Evolutionary conservation across 2,797 vertebrate species (phyloP), one percentile per base, ranked within the genome.

Genomic region (Cyclura pinguis): DNA sequence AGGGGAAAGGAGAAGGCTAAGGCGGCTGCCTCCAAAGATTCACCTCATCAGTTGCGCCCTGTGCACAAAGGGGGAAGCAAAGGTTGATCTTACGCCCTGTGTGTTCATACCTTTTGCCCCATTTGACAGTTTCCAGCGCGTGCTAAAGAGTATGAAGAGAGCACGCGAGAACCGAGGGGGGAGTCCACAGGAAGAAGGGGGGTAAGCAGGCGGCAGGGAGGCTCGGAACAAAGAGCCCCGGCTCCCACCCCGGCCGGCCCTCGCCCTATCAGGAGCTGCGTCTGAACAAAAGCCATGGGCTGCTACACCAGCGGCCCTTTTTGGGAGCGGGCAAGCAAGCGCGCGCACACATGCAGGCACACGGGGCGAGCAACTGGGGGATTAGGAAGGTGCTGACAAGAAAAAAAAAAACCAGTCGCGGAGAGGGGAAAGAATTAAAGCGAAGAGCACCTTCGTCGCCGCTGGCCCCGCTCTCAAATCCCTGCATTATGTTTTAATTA

Each of bases 1-100:
- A 16, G 3, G 67, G 6, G 77, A 80, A 83, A 89, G 72, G 91
- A 92, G 88, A 87, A 91, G 89, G 91, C 83, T 88, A 84, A 83
- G 84, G 69, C 91, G 78, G 89, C 84, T 5, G 88, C 9, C 73
- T 69, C n/a, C 27, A 10, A 50, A 77, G 57, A 91, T 77, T 24
- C 13, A 32, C 57, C 89, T 20, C 32, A 10, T 10, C 27, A 1
- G 24, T 57, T 82, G 38, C 9, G 47, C 78, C 20, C 27, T 47
- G 12, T 16, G 27, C 73, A 73, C 76, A 89, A 91, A 78, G 89
- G 89, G 57, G 7, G 50, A 74, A 18, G 69, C 24, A 38, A 35
- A 38, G 6, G 32, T 35, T 82, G 78, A 64, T 32, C 38, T 42
- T 69, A 14, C 38, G 76, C 32, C n/a, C n/a, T 77, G 27, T 20